These are phyloP conservation scores for Oreochromis niloticus DNA, from an alignment of 2,113 vertebrate genomes.

Conservation along the genomic window DNA sequence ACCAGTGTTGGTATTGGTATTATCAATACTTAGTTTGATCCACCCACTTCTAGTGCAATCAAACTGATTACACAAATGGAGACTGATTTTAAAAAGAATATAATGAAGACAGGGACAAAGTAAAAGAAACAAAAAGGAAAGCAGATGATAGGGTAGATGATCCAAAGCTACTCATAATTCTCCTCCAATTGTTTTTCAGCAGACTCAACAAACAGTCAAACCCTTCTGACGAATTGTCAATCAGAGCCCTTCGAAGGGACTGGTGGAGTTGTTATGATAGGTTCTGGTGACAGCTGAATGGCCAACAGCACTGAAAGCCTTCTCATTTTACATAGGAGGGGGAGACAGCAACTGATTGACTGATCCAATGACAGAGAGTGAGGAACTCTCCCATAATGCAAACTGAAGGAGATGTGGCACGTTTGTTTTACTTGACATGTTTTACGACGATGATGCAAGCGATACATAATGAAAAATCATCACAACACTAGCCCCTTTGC, in stretches of 20 bases:
- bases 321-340: slow-evolving; percentile 43
- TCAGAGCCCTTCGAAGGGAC: slow-evolving; percentile 31
- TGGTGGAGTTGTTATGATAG: slow-evolving; percentile 48
- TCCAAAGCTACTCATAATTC: not conserved
- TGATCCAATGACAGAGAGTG: not conserved
- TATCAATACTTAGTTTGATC: not conserved
- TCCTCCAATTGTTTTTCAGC: slow-evolving; percentile 10
- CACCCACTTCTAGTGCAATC: not conserved
- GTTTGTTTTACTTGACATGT: not conserved
- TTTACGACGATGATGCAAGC: not conserved
- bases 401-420: not conserved
- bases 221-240: slow-evolving; percentile 29
- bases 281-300: slow-evolving; percentile 45
- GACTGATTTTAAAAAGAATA: not conserved
- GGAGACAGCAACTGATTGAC: slow-evolving; percentile 21
- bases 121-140: not conserved
- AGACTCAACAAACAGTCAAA: slow-evolving; percentile 22
- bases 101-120: not conserved
- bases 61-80: not conserved
- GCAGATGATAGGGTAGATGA: not conserved
- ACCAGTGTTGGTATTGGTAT: not conserved
- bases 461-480: not conserved
- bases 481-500: not conserved
- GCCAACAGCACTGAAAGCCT: slow-evolving; percentile 11
- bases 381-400: slow-evolving; percentile 27